A percentile compares a stretch with the other conserved stretches of the same genome.
Evolutionary conservation across 2,888 invertebrate species (phyloP).

Genomic region (Synergus laeviventris): DNA sequence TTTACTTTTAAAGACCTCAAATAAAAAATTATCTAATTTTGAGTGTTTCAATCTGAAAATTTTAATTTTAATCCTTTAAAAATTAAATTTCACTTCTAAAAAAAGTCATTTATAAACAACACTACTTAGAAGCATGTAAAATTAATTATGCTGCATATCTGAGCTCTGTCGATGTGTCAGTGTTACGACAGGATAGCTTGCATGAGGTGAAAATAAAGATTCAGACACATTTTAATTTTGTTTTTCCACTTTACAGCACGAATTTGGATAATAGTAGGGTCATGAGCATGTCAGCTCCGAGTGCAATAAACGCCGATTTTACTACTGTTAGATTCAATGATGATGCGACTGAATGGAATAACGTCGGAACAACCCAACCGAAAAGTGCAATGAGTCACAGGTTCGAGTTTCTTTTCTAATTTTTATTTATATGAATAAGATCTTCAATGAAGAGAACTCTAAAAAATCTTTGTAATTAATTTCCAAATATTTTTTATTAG

Average conservation of each 20-base stretch:
- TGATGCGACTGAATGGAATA: constrained; percentile 76
- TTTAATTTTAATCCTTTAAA: background rate
- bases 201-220: constrained; percentile 46
- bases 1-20: too few species aligned
- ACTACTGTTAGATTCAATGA: constrained; percentile 84
- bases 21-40: too few species aligned
- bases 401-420: constrained; percentile 52
- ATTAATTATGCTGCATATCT: constrained; percentile 57
- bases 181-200: constrained; percentile 51
- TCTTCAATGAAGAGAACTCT: constrained; percentile 53
- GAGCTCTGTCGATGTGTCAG: constrained; percentile 56
- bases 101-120: background rate
- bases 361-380: constrained; percentile 68
- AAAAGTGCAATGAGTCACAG: constrained; percentile 73
- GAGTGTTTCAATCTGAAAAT: background rate
- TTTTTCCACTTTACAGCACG: constrained; percentile 75
- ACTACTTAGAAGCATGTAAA: constrained; percentile 48
- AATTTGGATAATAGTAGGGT: constrained; percentile 85
- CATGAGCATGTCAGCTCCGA: constrained; percentile 91
- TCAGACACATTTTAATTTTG: background rate
- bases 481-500: background rate
- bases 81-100: background rate
- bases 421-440: background rate
- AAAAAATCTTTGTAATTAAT: constrained; percentile 61
- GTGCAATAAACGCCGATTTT: constrained; percentile 88